phyloP scores from a whole-genome alignment of 2,113 vertebrate genomes.

The Rhabdornis inornatus region DNA sequence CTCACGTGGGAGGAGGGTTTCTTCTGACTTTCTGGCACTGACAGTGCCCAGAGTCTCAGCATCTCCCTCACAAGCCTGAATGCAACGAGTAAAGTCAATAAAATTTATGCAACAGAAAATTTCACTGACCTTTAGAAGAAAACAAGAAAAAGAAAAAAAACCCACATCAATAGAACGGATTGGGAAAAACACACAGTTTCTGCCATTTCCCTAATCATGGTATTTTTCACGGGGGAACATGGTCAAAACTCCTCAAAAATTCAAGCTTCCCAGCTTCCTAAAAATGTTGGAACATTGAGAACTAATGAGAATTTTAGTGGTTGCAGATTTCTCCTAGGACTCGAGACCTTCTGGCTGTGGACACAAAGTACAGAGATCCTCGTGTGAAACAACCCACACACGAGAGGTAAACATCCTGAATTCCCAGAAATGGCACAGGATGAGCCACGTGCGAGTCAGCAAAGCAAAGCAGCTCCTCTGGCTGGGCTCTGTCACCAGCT shows the following conservation, averaged over 20 bases:
- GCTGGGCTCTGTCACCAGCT: background rate
- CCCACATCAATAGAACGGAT: background rate
- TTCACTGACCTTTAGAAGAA: conserved; percentile 40
- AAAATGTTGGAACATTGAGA: background rate
- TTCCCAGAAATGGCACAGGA: background rate
- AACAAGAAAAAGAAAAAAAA: conserved; percentile 35
- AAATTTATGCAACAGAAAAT: conserved; percentile 19
- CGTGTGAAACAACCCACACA: background rate
- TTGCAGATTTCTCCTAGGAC: background rate
- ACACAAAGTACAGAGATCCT: background rate
- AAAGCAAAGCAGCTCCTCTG: rapidly evolving
- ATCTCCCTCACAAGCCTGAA: background rate
- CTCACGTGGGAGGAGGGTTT: background rate
- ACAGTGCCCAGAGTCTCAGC: background rate
- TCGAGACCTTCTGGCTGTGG: background rate
- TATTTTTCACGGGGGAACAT: background rate
- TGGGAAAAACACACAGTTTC: background rate
- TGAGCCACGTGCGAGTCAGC: background rate
- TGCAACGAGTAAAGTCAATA: background rate
- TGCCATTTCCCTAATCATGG: background rate
- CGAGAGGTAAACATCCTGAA: background rate
- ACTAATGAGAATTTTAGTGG: background rate
- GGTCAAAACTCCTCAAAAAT: background rate
- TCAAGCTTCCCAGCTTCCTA: background rate
- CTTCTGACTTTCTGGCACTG: background rate